A percentile compares a stretch with the other conserved stretches of the same genome.
phyloP scores from a whole-genome alignment of 2,797 vertebrate genomes.

The Eutrigla gurnardus region DNA sequence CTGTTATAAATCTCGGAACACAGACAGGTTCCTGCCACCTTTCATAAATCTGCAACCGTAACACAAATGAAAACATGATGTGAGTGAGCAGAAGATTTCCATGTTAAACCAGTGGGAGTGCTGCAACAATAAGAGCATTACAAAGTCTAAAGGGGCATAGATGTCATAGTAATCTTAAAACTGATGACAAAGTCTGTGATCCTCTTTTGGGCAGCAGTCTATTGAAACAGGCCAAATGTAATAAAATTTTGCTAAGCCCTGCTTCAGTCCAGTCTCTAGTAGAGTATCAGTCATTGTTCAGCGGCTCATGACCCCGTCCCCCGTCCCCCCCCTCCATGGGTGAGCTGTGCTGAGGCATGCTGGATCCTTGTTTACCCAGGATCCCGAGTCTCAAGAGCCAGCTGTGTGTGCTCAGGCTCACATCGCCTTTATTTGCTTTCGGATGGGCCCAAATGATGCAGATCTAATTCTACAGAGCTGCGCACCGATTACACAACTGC shows the following conservation, averaged over 20 bases:
- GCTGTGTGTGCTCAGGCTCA: slow-evolving; percentile 86
- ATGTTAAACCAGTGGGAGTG: slow-evolving; percentile 53
- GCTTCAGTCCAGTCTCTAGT: slow-evolving; percentile 67
- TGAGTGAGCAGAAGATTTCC: slow-evolving; percentile 51
- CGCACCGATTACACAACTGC: slow-evolving; percentile 69
- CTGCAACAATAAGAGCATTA: slow-evolving; percentile 65
- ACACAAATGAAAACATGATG: slow-evolving; percentile 25
- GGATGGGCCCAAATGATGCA: slow-evolving; percentile 86
- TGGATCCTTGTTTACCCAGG: slow-evolving; percentile 85
- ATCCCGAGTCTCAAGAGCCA: slow-evolving; percentile 82
- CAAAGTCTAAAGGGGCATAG: slow-evolving; percentile 59
- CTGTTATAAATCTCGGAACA: background rate
- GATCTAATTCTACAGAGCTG: slow-evolving; percentile 78
- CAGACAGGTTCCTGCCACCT: slow-evolving; percentile 10
- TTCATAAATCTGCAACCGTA: slow-evolving; percentile 11
- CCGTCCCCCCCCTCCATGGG: slow-evolving; percentile 56
- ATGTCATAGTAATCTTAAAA: slow-evolving; percentile 73
- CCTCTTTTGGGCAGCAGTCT: slow-evolving; percentile 63
- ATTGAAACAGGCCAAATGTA: slow-evolving; percentile 79
- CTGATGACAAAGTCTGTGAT: slow-evolving; percentile 75
- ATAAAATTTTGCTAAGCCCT: slow-evolving; percentile 81
- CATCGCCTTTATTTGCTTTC: slow-evolving; percentile 83
- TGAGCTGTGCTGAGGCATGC: slow-evolving; percentile 78
- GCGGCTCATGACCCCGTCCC: slow-evolving; percentile 69
- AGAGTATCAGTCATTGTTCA: slow-evolving; percentile 81